Base-by-base conservation (phyloP, 2,888 invertebrate species). In the Plebejus argus region DNA sequence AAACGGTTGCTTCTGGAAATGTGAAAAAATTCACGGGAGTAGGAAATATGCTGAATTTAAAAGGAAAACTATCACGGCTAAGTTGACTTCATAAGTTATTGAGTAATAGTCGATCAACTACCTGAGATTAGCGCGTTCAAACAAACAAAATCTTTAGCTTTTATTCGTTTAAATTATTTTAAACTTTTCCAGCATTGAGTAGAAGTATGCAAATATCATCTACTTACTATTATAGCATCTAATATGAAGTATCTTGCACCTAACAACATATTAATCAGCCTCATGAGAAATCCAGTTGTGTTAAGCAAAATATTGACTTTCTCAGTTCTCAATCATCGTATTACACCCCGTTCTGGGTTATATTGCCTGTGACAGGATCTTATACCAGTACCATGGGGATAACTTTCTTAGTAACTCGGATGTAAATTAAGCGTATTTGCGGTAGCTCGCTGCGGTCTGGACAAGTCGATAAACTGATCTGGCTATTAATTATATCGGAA, bases 391-490 rank as follows among this genome's bases (percentile, higher is more conserved):
- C 15, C 53, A 18, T 18, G 18, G 18, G 53, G 18, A 53, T 18
- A 18, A 53, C 18, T 53, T 53, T 53, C 15, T 18, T 15, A 53
- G 15, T 4, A 53, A 15, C 49, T 12, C 1, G 49, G 18, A 18
- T 18, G 49, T 53, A 18, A 53, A 53, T 53, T 53, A 18, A 53
- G 18, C 53, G 53, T 66, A 66, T 66, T 66, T 66, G 66, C 66
- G 66, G 66, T 66, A 23, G 15, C 66, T 66, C 33, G 18, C 66
- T 66, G 66, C 66, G 33, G 66, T 66, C 28, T 66, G 28, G 66
- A 33, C 28, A 66, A 66, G 33, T 33, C 66, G 66, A 66, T 66
- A 66, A 66, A 66, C 28, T 66, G 66, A 66, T 66, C 66, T 15
- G 12, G 66, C 28, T 66, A 33, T 33, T 66, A 66, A 66, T 66